Evolutionary conservation across 1,140 invertebrate genomes (phyloP).

Genomic region (Portunus trituberculatus): DNA sequence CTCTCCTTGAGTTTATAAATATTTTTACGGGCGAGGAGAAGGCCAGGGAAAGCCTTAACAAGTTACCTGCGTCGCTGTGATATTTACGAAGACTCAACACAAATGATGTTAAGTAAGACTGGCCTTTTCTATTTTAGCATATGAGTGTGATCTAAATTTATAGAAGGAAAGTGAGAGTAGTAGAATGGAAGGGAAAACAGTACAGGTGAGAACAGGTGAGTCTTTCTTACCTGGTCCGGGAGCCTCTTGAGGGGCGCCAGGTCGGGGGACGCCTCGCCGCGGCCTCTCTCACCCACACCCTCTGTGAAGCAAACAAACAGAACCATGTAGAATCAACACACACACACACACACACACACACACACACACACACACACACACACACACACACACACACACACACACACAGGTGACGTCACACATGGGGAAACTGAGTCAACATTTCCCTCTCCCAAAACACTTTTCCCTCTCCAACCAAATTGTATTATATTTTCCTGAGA

Average conservation of each 20-base stretch:
- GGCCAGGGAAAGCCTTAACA: too few species aligned
- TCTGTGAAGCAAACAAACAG: constrained; percentile 31
- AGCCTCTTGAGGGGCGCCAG: background rate
- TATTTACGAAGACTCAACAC: too few species aligned
- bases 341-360: too few species aligned
- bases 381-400: constrained; percentile 20
- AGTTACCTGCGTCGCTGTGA: too few species aligned
- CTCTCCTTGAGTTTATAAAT: background rate
- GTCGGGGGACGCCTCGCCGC: constrained; percentile 43
- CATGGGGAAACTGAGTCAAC: background rate
- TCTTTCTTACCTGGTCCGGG: constrained; percentile 40
- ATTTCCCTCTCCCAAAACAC: background rate
- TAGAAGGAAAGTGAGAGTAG: too few species aligned
- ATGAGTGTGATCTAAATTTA: too few species aligned
- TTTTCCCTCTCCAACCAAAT: background rate
- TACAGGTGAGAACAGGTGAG: too few species aligned
- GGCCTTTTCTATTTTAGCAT: too few species aligned
- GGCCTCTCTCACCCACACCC: constrained; percentile 28
- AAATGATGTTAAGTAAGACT: too few species aligned
- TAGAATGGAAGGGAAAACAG: too few species aligned
- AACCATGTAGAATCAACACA: background rate
- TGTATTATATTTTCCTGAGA: background rate
- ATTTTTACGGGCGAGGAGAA: background rate
- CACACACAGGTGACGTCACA: background rate
- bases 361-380: background rate